Percentiles rank a stretch among this genome's conserved stretches.
Evolutionary conservation across 2,888 invertebrate species (phyloP).

Genomic region (Rhamnusium bicolor): DNA sequence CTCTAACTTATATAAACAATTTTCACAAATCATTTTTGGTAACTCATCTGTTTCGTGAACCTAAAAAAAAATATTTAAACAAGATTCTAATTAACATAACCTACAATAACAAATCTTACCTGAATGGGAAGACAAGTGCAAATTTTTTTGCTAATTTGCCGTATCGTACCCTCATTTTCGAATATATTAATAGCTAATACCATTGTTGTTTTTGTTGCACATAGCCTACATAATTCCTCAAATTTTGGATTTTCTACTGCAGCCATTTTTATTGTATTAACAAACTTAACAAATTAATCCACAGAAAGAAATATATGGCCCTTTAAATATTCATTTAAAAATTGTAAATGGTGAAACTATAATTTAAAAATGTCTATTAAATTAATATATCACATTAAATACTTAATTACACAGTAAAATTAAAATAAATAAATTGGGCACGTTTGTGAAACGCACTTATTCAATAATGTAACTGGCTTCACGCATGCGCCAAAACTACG

Average conservation of each 20-base stretch:
- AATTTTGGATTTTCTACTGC: slow-evolving; percentile 53
- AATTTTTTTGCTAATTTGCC: slow-evolving; percentile 75
- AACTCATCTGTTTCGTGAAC: slow-evolving; percentile 74
- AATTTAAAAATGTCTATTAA: background rate
- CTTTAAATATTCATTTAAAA: background rate
- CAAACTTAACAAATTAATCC: slow-evolving; percentile 17
- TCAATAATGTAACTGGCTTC: background rate
- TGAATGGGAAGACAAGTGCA: slow-evolving; percentile 74
- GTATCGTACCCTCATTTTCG: slow-evolving; percentile 70
- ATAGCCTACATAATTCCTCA: slow-evolving; percentile 69
- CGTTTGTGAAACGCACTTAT: slow-evolving; percentile 24
- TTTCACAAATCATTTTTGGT: slow-evolving; percentile 76
- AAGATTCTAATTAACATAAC: slow-evolving; percentile 6
- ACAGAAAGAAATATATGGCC: background rate
- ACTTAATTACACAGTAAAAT: background rate
- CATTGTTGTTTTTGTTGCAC: slow-evolving; percentile 67
- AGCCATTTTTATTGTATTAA: slow-evolving; percentile 28
- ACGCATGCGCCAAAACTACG: background rate
- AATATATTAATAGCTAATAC: slow-evolving; percentile 68
- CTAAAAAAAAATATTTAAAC: slow-evolving; percentile 61
- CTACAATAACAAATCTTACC: slow-evolving; percentile 57
- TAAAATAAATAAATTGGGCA: slow-evolving; percentile 2
- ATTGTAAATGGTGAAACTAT: background rate
- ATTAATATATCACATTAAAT: slow-evolving; percentile 2
- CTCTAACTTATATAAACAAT: slow-evolving; percentile 75